Conservation (phyloP, 2,113 vertebrate species). For the Acanthochromis polyacanthus region DNA sequence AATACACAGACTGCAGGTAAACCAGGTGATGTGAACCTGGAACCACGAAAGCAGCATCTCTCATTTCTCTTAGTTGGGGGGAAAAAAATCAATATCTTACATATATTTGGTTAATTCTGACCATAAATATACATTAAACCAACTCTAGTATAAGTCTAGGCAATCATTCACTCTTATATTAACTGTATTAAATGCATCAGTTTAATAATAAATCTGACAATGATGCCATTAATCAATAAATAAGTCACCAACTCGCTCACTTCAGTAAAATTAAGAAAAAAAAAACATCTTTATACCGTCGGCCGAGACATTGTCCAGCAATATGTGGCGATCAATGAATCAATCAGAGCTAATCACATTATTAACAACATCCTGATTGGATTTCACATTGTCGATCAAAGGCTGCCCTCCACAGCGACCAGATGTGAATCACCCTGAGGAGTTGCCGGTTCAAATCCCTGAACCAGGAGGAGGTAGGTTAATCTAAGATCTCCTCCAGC, state of each 20-base stretch:
- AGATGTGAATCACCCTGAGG: not conserved
- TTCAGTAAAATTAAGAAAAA: constrained; percentile 33
- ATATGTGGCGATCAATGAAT: constrained; percentile 40
- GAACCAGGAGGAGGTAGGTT: not conserved
- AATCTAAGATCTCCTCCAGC: not conserved
- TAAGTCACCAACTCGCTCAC: constrained; percentile 44
- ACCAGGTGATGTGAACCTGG: too few relatives aligned
- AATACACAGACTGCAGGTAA: too few relatives aligned
- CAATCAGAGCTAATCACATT: constrained; percentile 9
- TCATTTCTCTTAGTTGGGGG: not conserved
- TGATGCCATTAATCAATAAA: constrained; percentile 51
- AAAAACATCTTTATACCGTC: not conserved
- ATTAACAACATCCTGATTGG: constrained; percentile 27
- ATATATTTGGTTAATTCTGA: not conserved
- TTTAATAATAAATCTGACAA: constrained; percentile 12
- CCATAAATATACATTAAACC: not conserved
- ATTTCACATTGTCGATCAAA: constrained; percentile 49
- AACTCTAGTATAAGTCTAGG: not conserved
- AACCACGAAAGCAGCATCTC: not conserved
- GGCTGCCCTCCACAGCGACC: not conserved
- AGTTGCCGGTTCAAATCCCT: not conserved
- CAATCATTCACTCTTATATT: constrained; percentile 1
- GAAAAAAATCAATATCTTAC: too few relatives aligned
- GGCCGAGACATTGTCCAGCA: constrained; percentile 70
- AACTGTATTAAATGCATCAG: constrained; percentile 10